A percentile compares a stretch with the other conserved stretches of the same genome.
phyloP scores from a whole-genome alignment of 2,888 invertebrate species.

The Incurvaria masculella region DNA sequence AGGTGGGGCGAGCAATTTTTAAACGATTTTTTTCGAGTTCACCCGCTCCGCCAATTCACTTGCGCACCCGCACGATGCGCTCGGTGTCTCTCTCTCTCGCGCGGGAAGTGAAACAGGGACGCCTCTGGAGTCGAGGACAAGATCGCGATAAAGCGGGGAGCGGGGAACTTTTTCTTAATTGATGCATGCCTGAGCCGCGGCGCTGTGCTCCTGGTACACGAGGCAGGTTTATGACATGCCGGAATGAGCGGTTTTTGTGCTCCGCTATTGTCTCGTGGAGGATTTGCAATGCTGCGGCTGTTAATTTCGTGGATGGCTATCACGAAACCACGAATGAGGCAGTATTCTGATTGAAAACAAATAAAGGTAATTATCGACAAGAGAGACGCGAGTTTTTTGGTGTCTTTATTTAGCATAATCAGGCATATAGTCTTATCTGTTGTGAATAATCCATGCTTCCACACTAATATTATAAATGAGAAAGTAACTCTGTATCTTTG shows the following conservation, averaged over 20 bases:
- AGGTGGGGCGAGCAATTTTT: constrained; percentile 53
- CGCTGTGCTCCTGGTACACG: neutral
- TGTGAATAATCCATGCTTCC: no score
- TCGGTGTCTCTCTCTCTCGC: constrained; percentile 48
- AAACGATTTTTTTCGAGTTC: constrained; percentile 52
- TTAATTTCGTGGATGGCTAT: neutral
- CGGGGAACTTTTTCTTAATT: constrained; percentile 48
- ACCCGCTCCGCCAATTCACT: constrained; percentile 42
- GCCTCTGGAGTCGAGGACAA: neutral
- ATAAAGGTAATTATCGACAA: neutral
- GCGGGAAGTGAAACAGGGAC: constrained; percentile 24
- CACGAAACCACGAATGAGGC: neutral
- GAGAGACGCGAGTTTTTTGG: no score
- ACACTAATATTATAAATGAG: no score
- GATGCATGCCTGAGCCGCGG: neutral
- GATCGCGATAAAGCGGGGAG: neutral
- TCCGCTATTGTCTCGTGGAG: neutral
- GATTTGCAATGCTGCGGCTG: neutral
- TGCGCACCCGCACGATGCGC: constrained; percentile 30
- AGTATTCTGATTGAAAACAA: neutral
- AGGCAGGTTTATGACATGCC: neutral
- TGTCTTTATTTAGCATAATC: no score
- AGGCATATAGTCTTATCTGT: neutral
- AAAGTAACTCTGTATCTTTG: no score
- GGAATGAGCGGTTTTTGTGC: neutral